Conservation (phyloP, 1,140 invertebrate species). For the Dermatophagoides farinae region DNA sequence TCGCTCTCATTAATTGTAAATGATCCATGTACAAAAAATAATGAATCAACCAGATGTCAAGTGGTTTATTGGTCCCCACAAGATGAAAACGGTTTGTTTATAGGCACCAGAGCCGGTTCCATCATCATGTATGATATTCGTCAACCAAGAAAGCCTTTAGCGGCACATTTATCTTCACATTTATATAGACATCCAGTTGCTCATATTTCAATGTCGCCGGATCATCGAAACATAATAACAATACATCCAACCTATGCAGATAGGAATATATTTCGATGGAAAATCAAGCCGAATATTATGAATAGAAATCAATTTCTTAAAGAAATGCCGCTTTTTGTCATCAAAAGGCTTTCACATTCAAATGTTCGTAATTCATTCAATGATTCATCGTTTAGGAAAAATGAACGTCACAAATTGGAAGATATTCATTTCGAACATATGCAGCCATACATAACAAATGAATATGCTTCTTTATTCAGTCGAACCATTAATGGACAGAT, state of each 20-base stretch:
- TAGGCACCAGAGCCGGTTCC: not conserved
- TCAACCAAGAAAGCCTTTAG: not conserved
- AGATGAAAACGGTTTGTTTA: not conserved
- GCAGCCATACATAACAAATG: no score
- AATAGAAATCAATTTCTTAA: no score
- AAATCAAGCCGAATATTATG: not conserved
- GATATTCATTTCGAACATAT: not conserved
- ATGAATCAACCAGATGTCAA: no score
- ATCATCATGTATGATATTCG: conserved; percentile 1
- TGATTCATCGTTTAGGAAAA: not conserved
- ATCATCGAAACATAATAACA: not conserved
- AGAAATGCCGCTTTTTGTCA: not conserved
- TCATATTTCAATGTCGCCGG: not conserved
- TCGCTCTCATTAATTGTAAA: no score
- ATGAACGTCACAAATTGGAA: not conserved
- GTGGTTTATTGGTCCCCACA: not conserved
- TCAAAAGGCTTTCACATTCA: not conserved
- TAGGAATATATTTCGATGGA: not conserved
- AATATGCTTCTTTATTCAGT: no score
- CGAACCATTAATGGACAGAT: no score
- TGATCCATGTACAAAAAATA: no score
- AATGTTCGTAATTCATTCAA: not conserved
- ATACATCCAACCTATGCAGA: not conserved
- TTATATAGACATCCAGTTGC: not conserved
- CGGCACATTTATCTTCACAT: not conserved